phyloP scores from a whole-genome alignment of 1,140 invertebrate genomes.

The Drosophila sturtevanti region DNA sequence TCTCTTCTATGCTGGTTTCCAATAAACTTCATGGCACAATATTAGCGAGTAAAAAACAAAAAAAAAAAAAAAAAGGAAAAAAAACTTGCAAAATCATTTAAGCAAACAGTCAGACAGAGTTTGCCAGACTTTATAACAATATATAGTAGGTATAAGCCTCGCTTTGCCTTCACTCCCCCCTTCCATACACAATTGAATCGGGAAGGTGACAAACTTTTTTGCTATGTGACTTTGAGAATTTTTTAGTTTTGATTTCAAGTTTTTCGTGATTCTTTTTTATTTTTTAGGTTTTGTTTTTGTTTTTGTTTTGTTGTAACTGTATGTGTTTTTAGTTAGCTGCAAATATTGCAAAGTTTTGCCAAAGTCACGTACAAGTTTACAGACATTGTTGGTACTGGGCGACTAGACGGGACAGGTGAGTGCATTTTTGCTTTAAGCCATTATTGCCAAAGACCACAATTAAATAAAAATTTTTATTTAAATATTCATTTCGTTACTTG shows the following conservation, averaged over 20 bases:
- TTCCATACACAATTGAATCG: too few relatives aligned
- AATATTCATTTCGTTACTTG: constrained; percentile 17
- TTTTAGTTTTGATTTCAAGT: constrained; percentile 77
- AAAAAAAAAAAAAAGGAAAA: constrained; percentile 28
- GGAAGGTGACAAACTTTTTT: constrained; percentile 54
- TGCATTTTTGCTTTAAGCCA: constrained; percentile 36
- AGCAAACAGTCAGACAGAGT: constrained; percentile 75
- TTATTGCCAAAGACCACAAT: constrained; percentile 26
- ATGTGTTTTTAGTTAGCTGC: constrained; percentile 43
- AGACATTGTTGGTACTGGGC: constrained; percentile 59
- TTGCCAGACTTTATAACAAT: constrained; percentile 58
- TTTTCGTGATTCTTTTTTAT: constrained; percentile 53
- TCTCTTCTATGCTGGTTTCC: constrained; percentile 48
- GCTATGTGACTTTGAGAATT: constrained; percentile 78
- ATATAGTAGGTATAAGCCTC: constrained; percentile 47
- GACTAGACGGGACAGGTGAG: constrained; percentile 40
- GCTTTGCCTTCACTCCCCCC: neutral
- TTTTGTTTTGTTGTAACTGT: neutral
- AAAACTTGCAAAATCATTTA: constrained; percentile 74
- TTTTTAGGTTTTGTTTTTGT: constrained; percentile 43
- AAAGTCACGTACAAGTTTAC: constrained; percentile 79
- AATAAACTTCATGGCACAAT: constrained; percentile 76
- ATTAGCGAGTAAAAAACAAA: constrained; percentile 52
- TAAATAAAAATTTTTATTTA: constrained; percentile 49
- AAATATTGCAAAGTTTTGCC: constrained; percentile 68